A percentile compares a stretch with the other conserved stretches of the same genome.
Evolutionary conservation across 2,888 invertebrate genomes (phyloP).

Genomic region (Metacarcinus magister): DNA sequence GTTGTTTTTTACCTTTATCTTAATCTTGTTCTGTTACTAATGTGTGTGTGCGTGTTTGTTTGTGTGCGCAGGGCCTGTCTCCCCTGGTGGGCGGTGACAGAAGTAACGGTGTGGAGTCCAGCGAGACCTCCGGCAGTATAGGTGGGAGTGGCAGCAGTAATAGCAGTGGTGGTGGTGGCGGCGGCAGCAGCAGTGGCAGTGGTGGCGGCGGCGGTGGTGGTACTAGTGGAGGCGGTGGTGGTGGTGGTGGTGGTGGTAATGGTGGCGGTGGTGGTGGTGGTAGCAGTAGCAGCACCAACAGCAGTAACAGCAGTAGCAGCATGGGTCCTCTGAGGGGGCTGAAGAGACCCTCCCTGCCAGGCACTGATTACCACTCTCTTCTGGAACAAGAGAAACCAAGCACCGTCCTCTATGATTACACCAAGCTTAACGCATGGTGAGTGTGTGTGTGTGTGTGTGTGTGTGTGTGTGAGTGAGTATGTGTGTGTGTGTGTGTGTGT

Average conservation of each 20-base stretch:
- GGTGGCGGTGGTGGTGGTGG: conserved; percentile 57
- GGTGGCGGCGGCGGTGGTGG: conserved; percentile 26
- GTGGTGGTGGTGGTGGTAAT: conserved; percentile 54
- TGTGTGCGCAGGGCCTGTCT: conserved; percentile 80
- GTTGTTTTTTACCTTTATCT: background rate
- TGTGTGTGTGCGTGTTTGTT: background rate
- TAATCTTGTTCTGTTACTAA: background rate
- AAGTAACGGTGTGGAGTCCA: conserved; percentile 70
- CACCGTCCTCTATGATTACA: conserved; percentile 92
- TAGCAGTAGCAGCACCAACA: conserved; percentile 46
- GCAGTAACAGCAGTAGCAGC: conserved; percentile 32
- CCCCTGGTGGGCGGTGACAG: conserved; percentile 84
- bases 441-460: no score
- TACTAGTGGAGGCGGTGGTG: conserved; percentile 62
- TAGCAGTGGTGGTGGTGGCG: conserved; percentile 55
- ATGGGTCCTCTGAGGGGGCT: conserved; percentile 71
- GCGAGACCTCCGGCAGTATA: conserved; percentile 56
- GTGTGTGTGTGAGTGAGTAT: no score
- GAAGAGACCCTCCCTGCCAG: conserved; percentile 80
- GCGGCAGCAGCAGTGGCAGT: background rate
- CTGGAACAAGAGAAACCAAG: conserved; percentile 84
- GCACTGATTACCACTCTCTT: conserved; percentile 84
- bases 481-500: no score
- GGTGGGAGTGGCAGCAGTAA: conserved; percentile 38
- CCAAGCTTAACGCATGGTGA: conserved; percentile 92